Evolutionary conservation across 2,797 vertebrate genomes (phyloP).

Genomic region (Sebastes matsubarae): DNA sequence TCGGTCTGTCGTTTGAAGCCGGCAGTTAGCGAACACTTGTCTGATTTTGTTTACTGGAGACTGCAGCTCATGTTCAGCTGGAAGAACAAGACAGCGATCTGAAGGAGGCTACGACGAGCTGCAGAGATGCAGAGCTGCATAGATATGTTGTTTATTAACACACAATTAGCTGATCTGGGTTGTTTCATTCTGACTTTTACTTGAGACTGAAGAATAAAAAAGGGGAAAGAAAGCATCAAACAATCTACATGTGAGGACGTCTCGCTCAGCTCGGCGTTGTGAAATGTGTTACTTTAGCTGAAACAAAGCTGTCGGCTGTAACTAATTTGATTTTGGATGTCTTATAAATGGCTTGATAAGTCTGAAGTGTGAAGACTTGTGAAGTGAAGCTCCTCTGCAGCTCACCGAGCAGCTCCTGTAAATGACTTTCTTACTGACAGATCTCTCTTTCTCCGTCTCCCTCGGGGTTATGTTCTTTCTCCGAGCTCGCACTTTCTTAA

Average conservation of each 20-base stretch:
- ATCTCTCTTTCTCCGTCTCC: conserved; percentile 53
- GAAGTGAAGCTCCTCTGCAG: conserved; percentile 49
- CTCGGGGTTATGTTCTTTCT: conserved; percentile 60
- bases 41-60: neutral
- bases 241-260: conserved; percentile 28
- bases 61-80: neutral
- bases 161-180: conserved; percentile 1
- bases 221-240: conserved; percentile 4
- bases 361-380: conserved; percentile 60
- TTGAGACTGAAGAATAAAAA: neutral
- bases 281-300: conserved; percentile 52
- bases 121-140: neutral
- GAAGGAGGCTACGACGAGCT: neutral
- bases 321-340: conserved; percentile 68
- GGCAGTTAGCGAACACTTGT: neutral
- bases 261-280: conserved; percentile 35
- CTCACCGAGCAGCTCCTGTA: conserved; percentile 54
- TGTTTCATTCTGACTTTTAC: conserved; percentile 3
- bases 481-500: conserved; percentile 52
- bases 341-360: conserved; percentile 60
- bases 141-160: neutral
- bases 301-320: conserved; percentile 72
- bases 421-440: conserved; percentile 69
- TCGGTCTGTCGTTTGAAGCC: neutral
- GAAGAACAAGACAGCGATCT: neutral